Evolutionary conservation across 2,888 invertebrate genomes (phyloP).

Genomic region (Xestia ashworthii): DNA sequence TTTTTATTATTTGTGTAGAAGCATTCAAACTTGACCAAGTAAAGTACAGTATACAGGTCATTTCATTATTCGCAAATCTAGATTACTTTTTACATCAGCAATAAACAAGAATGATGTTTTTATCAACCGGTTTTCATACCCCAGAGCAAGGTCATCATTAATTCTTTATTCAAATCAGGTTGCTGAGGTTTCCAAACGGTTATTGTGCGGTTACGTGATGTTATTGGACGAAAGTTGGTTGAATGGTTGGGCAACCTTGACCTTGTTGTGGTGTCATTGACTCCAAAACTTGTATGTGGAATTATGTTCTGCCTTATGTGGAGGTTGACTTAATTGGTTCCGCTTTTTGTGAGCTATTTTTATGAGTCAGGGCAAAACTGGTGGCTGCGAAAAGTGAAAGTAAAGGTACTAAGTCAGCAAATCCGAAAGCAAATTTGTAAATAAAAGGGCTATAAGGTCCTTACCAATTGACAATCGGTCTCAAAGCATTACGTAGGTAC

Average conservation of each 20-base stretch:
- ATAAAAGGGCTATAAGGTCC: background rate
- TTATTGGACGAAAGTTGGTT: conserved; percentile 58
- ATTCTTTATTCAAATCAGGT: conserved; percentile 48
- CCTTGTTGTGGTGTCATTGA: conserved; percentile 61
- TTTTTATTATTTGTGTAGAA: background rate
- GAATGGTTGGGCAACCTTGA: conserved; percentile 46
- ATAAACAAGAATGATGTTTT: conserved; percentile 41
- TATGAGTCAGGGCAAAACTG: background rate
- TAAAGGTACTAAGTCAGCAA: background rate
- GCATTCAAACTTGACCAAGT: background rate
- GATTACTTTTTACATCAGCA: conserved; percentile 38
- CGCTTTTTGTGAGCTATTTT: background rate
- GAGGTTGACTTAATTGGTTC: background rate
- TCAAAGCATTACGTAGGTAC: background rate
- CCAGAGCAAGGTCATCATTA: conserved; percentile 48
- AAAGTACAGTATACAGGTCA: background rate
- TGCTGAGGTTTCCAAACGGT: conserved; percentile 49
- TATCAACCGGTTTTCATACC: conserved; percentile 39
- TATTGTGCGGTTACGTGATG: conserved; percentile 60
- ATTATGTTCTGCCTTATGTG: conserved; percentile 5
- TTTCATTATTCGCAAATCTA: conserved; percentile 28
- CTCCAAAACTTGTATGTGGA: conserved; percentile 34
- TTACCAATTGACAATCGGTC: background rate
- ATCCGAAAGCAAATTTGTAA: background rate
- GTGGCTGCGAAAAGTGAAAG: background rate